A percentile compares a stretch with the other conserved stretches of the same genome.
These are phyloP conservation scores for Diaprepes abbreviatus DNA, from an alignment of 2,888 invertebrate species.

Conservation along the genomic window DNA sequence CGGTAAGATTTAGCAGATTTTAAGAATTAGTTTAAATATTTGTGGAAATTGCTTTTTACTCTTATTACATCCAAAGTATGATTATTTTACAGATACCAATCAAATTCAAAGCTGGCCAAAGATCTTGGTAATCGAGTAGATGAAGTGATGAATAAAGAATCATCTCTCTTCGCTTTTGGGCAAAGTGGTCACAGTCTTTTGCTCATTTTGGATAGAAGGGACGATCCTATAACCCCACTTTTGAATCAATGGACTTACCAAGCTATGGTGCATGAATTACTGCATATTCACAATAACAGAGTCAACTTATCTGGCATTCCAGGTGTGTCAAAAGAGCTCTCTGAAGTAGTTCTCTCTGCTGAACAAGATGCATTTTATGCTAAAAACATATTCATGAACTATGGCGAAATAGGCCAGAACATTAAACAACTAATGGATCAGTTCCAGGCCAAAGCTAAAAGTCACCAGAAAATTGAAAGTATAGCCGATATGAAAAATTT, in stretches of 20 bases:
- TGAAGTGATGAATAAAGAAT: slow-evolving; percentile 89
- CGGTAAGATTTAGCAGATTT: slow-evolving; percentile 65
- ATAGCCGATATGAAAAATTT: slow-evolving; percentile 99
- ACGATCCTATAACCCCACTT: slow-evolving; percentile 96
- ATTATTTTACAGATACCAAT: slow-evolving; percentile 82
- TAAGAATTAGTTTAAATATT: neutral
- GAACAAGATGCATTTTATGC: slow-evolving; percentile 98
- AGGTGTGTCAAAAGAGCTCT: slow-evolving; percentile 76
- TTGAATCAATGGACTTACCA: slow-evolving; percentile 99
- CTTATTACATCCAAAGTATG: too few relatives aligned
- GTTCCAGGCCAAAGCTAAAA: slow-evolving; percentile 90
- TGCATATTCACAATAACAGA: slow-evolving; percentile 93
- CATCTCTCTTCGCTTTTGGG: slow-evolving; percentile 88
- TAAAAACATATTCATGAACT: slow-evolving; percentile 94
- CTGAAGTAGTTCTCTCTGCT: slow-evolving; percentile 93
- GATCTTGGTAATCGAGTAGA: slow-evolving; percentile 88
- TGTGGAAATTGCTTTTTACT: too few relatives aligned
- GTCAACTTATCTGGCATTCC: slow-evolving; percentile 89
- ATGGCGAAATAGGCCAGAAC: slow-evolving; percentile 98
- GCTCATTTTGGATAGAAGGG: slow-evolving; percentile 91
- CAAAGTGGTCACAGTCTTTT: slow-evolving; percentile 78
- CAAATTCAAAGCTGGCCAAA: slow-evolving; percentile 87
- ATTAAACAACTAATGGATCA: slow-evolving; percentile 98
- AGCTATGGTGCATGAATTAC: slow-evolving; percentile 98
- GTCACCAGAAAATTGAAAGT: slow-evolving; percentile 97